Evolutionary conservation across 2,888 invertebrate genomes (phyloP).

Genomic region (Polymixis flavicincta): DNA sequence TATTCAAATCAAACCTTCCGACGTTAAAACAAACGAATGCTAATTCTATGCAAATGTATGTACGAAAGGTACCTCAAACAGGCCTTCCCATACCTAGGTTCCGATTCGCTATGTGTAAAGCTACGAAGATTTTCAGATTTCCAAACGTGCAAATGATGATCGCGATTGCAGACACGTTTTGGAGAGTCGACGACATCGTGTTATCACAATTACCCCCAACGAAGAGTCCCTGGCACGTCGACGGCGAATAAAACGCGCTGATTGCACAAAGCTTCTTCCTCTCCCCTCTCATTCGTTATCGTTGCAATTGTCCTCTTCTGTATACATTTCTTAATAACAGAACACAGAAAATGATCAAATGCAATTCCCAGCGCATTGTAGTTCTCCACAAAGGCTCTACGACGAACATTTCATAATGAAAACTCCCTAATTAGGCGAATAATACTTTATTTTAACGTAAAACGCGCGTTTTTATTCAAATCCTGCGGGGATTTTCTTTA

Average conservation of each 20-base stretch:
- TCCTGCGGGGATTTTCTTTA: slow-evolving; percentile 63
- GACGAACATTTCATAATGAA: slow-evolving; percentile 49
- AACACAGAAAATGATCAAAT: slow-evolving; percentile 73
- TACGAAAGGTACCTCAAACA: slow-evolving; percentile 29
- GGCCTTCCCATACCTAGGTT: not conserved
- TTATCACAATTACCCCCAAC: slow-evolving; percentile 77
- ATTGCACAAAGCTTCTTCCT: slow-evolving; percentile 88
- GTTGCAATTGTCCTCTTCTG: slow-evolving; percentile 83
- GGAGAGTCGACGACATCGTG: slow-evolving; percentile 69
- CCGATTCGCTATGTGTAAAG: slow-evolving; percentile 11
- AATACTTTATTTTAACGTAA: slow-evolving; percentile 61
- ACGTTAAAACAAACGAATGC: slow-evolving; percentile 44
- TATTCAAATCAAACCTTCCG: slow-evolving; percentile 42
- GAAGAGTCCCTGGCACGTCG: slow-evolving; percentile 74
- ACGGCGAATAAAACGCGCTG: slow-evolving; percentile 84
- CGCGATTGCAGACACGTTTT: slow-evolving; percentile 75
- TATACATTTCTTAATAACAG: slow-evolving; percentile 82
- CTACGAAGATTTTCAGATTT: slow-evolving; percentile 47
- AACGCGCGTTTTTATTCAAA: slow-evolving; percentile 63
- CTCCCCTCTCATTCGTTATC: slow-evolving; percentile 87
- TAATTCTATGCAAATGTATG: slow-evolving; percentile 51
- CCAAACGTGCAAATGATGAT: slow-evolving; percentile 60
- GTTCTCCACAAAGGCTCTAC: slow-evolving; percentile 54
- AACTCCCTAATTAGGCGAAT: slow-evolving; percentile 59
- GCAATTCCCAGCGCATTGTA: slow-evolving; percentile 74